phyloP scores from a whole-genome alignment of 2,888 invertebrate species.

The Spisula subtruncata region DNA sequence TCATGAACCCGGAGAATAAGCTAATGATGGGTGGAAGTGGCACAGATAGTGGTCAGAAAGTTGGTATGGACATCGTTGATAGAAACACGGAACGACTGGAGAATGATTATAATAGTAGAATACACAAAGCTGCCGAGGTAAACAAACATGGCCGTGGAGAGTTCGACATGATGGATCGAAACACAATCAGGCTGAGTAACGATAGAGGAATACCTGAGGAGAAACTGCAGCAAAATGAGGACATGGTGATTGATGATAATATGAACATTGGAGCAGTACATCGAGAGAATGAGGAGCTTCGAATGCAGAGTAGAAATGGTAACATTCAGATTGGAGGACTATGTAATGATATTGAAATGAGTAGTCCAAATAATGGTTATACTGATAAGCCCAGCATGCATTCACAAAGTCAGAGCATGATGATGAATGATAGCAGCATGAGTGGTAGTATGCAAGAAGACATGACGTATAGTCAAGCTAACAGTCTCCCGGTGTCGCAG shows the following conservation, averaged over 20 bases:
- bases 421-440: slow-evolving; percentile 47
- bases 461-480: slow-evolving; percentile 37
- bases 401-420: slow-evolving; percentile 38
- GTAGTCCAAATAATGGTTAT: slow-evolving; percentile 49
- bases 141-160: slow-evolving; percentile 39
- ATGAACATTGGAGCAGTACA: slow-evolving; percentile 54
- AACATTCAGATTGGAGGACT: slow-evolving; percentile 57
- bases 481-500: slow-evolving; percentile 41
- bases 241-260: slow-evolving; percentile 59
- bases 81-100: slow-evolving; percentile 38
- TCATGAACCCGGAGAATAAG: slow-evolving; percentile 47
- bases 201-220: slow-evolving; percentile 46
- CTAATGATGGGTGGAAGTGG: slow-evolving; percentile 47
- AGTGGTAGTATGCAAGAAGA: slow-evolving; percentile 50
- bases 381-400: slow-evolving; percentile 56
- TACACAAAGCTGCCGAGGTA: slow-evolving; percentile 48
- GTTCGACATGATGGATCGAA: slow-evolving; percentile 55
- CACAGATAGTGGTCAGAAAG: slow-evolving; percentile 13
- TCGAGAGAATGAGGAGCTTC: slow-evolving; percentile 40
- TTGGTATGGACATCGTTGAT: slow-evolving; percentile 57
- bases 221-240: slow-evolving; percentile 49
- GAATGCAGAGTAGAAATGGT: slow-evolving; percentile 58
- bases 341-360: slow-evolving; percentile 58
- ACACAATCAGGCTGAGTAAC: slow-evolving; percentile 50
- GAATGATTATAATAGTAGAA: slow-evolving; percentile 33